Percentiles rank a stretch among this genome's conserved stretches.
phyloP scores from a whole-genome alignment of 2,888 invertebrate species.

The Junonia oenone region DNA sequence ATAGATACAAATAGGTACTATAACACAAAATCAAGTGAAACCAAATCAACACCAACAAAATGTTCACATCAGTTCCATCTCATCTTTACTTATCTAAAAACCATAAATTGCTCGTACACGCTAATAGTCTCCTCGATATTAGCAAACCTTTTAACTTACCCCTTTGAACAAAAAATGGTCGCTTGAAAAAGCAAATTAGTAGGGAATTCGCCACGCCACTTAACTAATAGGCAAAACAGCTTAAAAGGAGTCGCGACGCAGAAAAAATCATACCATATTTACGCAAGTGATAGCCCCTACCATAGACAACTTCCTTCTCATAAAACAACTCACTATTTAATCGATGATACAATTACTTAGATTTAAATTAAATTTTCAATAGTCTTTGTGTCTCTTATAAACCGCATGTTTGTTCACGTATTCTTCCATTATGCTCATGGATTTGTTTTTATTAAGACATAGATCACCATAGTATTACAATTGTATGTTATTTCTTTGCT shows the following conservation, averaged over 20 bases:
- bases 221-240: conserved; percentile 68
- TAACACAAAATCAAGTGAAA: too few species aligned
- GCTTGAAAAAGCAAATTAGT: conserved; percentile 64
- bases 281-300: conserved; percentile 43
- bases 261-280: conserved; percentile 60
- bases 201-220: conserved; percentile 63
- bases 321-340: neutral
- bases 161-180: conserved; percentile 56
- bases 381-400: too few species aligned
- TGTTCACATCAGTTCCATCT: neutral
- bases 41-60: neutral
- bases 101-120: conserved; percentile 7
- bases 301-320: neutral
- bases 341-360: too few species aligned
- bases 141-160: conserved; percentile 40
- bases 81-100: conserved; percentile 4
- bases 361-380: too few species aligned
- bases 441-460: too few species aligned
- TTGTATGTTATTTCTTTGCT: too few species aligned
- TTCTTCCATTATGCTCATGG: too few species aligned
- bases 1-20: too few species aligned
- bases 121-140: conserved; percentile 8
- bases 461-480: too few species aligned
- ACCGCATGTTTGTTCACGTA: too few species aligned
- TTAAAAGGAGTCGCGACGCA: conserved; percentile 65